Evolutionary conservation across 2,113 vertebrate species (phyloP).

Genomic region (Acrocephalus kingi): DNA sequence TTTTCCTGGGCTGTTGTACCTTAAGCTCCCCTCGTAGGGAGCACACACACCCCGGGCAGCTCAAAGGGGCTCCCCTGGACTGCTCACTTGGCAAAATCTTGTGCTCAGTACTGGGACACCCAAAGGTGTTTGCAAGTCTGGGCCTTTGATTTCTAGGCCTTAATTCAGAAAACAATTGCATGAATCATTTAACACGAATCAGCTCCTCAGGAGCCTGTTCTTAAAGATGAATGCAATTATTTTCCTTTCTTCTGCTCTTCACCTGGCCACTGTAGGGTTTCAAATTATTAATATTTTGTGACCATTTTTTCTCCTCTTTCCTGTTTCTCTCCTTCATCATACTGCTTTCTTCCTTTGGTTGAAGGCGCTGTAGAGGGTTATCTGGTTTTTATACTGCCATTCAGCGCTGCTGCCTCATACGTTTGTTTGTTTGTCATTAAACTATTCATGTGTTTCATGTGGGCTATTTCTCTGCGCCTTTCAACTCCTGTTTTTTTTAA

Average conservation of each 20-base stretch:
- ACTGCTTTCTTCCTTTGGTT: neutral
- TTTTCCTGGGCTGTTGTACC: neutral
- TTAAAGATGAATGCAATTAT: neutral
- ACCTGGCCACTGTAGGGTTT: neutral
- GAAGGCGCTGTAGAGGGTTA: neutral
- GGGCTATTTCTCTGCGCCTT: neutral
- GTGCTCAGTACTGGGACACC: neutral
- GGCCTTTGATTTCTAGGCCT: neutral
- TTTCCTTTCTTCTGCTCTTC: neutral
- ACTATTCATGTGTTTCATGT: neutral
- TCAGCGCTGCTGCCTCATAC: neutral
- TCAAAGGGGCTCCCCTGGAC: neutral
- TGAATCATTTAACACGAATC: neutral
- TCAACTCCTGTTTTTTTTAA: neutral
- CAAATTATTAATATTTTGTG: neutral
- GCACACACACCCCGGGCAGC: accelerated
- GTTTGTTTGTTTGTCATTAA: neutral
- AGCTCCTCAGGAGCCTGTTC: neutral
- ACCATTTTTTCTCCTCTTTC: neutral
- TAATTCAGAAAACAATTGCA: neutral
- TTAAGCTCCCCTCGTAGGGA: neutral
- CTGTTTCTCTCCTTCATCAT: neutral
- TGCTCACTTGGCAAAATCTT: neutral
- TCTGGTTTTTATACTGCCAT: neutral
- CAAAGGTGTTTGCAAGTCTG: neutral